phyloP scores from a whole-genome alignment of 2,797 vertebrate genomes.

The Acanthurus leucopareius region DNA sequence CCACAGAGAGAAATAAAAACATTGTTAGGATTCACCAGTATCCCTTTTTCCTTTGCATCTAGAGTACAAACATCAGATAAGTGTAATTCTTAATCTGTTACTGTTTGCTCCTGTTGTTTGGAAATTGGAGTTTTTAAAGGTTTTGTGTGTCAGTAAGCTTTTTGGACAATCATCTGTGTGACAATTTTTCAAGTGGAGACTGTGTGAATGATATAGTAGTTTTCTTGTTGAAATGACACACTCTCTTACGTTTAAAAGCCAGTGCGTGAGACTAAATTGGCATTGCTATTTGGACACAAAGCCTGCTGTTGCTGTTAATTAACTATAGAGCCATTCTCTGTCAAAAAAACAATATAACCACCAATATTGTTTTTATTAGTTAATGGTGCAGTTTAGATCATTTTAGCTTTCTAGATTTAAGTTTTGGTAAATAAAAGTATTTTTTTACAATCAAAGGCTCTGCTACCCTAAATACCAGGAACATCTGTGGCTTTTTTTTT shows the following conservation, averaged over 20 bases:
- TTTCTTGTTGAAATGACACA: background rate
- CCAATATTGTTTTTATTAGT: too few relatives aligned
- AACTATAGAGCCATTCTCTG: too few relatives aligned
- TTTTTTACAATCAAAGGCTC: too few relatives aligned
- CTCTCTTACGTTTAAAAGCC: background rate
- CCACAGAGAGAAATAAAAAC: slow-evolving; percentile 4
- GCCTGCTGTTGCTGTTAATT: background rate
- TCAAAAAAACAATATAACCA: too few relatives aligned
- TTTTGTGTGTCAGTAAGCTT: slow-evolving; percentile 3
- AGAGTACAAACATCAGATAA: background rate
- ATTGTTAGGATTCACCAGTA: slow-evolving; percentile 6
- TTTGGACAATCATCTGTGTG: slow-evolving; percentile 7
- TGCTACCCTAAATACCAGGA: too few relatives aligned
- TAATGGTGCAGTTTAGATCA: too few relatives aligned
- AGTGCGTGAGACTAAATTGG: background rate
- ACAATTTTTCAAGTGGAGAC: background rate
- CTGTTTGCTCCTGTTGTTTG: slow-evolving; percentile 2
- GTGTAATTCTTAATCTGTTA: background rate
- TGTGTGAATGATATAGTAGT: background rate
- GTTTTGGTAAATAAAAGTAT: too few relatives aligned
- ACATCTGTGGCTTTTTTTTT: background rate
- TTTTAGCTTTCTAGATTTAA: too few relatives aligned
- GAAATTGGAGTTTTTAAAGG: slow-evolving; percentile 5
- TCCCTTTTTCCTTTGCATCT: background rate
- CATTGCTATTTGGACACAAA: too few relatives aligned